These are phyloP conservation scores for Chiloscyllium punctatum DNA, from an alignment of 2,797 vertebrate genomes.

Conservation along the genomic window DNA sequence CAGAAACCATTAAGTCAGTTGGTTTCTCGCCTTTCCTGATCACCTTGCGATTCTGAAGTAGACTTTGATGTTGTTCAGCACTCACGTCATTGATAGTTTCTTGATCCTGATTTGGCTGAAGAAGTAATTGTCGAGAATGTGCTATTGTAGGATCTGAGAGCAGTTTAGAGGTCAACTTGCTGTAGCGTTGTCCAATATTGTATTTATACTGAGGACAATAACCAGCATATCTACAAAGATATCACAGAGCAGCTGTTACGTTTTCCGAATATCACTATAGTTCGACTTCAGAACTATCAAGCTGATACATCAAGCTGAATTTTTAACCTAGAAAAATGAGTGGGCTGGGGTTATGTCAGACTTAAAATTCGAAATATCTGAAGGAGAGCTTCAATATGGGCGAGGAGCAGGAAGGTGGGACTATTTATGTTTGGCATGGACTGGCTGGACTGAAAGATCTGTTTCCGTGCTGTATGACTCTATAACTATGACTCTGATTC, in stretches of 20 bases:
- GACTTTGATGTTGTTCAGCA: background rate
- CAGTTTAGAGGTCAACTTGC: conserved; percentile 58
- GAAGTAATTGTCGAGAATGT: conserved; percentile 48
- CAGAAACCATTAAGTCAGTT: conserved; percentile 55
- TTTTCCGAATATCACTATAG: background rate
- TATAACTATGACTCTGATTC: no score
- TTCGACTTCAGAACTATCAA: background rate
- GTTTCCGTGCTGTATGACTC: no score
- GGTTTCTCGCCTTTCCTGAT: conserved; percentile 41
- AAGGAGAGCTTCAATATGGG: background rate
- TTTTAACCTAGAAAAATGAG: background rate
- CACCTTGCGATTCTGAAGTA: background rate
- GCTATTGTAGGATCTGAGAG: conserved; percentile 50
- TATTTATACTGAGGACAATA: conserved; percentile 67
- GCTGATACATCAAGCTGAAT: background rate
- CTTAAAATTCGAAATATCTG: background rate
- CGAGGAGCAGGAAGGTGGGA: no score
- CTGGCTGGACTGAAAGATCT: no score
- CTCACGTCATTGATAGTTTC: conserved; percentile 31
- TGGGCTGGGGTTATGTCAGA: background rate
- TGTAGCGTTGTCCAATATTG: conserved; percentile 60
- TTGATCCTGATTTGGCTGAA: conserved; percentile 42
- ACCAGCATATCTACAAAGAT: conserved; percentile 58
- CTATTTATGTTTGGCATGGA: no score
- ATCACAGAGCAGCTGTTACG: background rate